Base-by-base conservation (phyloP, 2,888 invertebrate species). In the Paralinhomoeus sp. region DNA sequence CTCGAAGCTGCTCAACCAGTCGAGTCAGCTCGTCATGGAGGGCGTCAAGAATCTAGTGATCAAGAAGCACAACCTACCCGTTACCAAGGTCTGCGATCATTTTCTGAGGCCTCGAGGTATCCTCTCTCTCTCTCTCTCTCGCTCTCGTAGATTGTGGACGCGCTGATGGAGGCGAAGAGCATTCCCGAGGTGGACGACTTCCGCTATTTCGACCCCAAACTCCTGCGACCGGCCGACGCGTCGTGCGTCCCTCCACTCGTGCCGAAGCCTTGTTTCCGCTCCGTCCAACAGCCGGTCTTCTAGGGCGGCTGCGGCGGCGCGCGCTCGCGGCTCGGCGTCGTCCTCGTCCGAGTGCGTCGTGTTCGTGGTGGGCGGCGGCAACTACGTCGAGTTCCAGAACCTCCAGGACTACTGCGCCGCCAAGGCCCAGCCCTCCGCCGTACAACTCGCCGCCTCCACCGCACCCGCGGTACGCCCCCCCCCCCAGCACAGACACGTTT, bases 321-420 rank as follows among this genome's bases (percentile, higher is more conserved):
- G n/a, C n/a, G n/a, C n/a, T n/a, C n/a, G n/a, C n/a, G n/a, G n/a
- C n/a, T n/a, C n/a, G n/a, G n/a, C n/a, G n/a, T n/a, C n/a, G n/a
- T 43, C 52, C 15, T 49, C 42, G 39, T 23, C 55, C 42, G 63
- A 67, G 50, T 61, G 68, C 2, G 61, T 65, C 50, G 67, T 70
- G 33, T 70, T 70, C 48, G 62, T 70, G 18, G 62, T 70, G 24
- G 70, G 70, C 39, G 70, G 70, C 23, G 70, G 97, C 41, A 93
- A 91, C 71, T 99, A 97, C 62, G 91, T 93, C 60, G 97, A 99
- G 67, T 97, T 97, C 66, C 93, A 93, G 66, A 97, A 99, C 72
- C 73, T 99, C 47, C 75, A 81, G 42, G 91, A 91, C 63, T 87
- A 45, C 15, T 3, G 18, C 31, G n/a, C n/a, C n/a, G n/a, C n/a